Conservation (phyloP, 2,797 vertebrate species). For the Melanotaenia pygmaea region DNA sequence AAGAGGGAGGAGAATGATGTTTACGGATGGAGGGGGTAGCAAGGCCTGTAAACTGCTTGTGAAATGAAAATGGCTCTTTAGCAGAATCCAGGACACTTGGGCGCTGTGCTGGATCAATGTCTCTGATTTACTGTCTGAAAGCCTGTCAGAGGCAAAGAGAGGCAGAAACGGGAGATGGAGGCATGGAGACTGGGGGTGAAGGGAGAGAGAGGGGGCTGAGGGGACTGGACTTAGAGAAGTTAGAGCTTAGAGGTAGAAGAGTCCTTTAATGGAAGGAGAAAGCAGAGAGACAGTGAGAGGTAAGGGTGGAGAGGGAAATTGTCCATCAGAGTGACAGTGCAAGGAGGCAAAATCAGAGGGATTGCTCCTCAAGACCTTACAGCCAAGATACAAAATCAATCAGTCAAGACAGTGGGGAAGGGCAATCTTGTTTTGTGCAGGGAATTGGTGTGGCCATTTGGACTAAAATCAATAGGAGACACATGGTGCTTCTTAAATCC, state of each 20-base stretch:
- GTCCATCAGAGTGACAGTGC: slow-evolving; percentile 67
- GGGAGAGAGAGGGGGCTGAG: neutral
- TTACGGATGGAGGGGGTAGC: slow-evolving; percentile 73
- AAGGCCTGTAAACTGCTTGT: slow-evolving; percentile 83
- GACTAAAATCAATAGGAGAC: slow-evolving; percentile 75
- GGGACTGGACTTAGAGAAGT: slow-evolving; percentile 52
- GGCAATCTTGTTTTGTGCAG: slow-evolving; percentile 72
- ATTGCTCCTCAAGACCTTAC: slow-evolving; percentile 68
- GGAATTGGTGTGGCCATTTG: slow-evolving; percentile 68
- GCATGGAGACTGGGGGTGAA: neutral
- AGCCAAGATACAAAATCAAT: slow-evolving; percentile 75
- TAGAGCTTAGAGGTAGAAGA: slow-evolving; percentile 66
- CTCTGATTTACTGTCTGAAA: slow-evolving; percentile 89
- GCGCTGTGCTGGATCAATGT: slow-evolving; percentile 86
- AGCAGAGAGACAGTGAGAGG: slow-evolving; percentile 44
- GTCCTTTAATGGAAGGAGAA: slow-evolving; percentile 74
- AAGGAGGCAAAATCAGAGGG: slow-evolving; percentile 63
- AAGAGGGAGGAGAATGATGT: slow-evolving; percentile 75
- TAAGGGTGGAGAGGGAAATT: slow-evolving; percentile 66
- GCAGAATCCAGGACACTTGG: slow-evolving; percentile 87
- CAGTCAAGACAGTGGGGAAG: slow-evolving; percentile 66
- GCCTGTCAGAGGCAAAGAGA: slow-evolving; percentile 82
- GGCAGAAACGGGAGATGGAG: slow-evolving; percentile 16
- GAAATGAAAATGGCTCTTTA: slow-evolving; percentile 91
- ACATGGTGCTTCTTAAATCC: slow-evolving; percentile 72